Evolutionary conservation across 2,888 invertebrate species (phyloP).

Genomic region (Dryocosmus kuriphilus): DNA sequence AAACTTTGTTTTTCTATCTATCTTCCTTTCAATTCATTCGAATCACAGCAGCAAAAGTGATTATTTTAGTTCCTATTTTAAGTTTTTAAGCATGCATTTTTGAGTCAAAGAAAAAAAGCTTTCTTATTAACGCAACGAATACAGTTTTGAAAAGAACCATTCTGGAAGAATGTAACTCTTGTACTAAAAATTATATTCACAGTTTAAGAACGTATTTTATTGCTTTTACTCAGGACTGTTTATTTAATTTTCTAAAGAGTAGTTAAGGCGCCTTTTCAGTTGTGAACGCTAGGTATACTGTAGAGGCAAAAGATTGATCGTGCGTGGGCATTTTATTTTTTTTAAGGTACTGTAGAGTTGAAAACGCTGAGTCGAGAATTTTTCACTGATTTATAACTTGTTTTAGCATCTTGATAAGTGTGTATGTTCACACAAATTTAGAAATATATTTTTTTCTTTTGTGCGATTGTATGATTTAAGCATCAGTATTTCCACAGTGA

Average conservation of each 20-base stretch:
- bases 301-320: not conserved
- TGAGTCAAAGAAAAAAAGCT: not conserved
- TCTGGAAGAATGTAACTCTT: not conserved
- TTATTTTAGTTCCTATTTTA: slow-evolving; percentile 14
- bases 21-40: slow-evolving; percentile 42
- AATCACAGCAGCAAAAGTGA: not conserved
- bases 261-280: slow-evolving; percentile 11
- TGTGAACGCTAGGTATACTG: not conserved
- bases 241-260: slow-evolving; percentile 14
- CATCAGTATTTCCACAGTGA: not conserved
- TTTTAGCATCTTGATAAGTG: slow-evolving; percentile 4
- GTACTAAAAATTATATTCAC: not conserved
- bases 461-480: not conserved
- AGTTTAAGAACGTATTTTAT: slow-evolving; percentile 2
- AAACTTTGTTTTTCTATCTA: slow-evolving; percentile 42
- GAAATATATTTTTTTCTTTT: not conserved
- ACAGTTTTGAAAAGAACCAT: not conserved
- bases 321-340: slow-evolving; percentile 11
- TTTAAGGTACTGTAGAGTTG: not conserved
- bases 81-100: not conserved
- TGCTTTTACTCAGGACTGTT: slow-evolving; percentile 12
- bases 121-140: not conserved
- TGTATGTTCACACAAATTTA: not conserved
- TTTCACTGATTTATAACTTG: slow-evolving; percentile 4
- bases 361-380: not conserved